Conservation (phyloP, 1,140 invertebrate genomes). For the Aphelenchoides avenae region DNA sequence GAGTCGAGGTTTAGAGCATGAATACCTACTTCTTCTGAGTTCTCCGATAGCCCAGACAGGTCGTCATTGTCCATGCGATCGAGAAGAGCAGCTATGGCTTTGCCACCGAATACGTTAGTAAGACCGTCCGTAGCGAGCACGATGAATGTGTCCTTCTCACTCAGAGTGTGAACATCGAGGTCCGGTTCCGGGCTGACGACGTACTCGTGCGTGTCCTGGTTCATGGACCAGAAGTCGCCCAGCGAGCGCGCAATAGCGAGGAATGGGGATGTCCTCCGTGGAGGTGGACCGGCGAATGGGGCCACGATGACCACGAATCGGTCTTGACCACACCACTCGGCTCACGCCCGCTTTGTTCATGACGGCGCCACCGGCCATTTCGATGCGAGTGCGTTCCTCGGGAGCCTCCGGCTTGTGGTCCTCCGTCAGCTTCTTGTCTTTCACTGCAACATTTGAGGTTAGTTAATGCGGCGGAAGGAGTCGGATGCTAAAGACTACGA, state of each 20-base stretch:
- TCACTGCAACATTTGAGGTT: background rate
- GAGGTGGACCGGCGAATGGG: conserved; percentile 25
- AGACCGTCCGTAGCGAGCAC: conserved; percentile 29
- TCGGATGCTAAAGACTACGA: background rate
- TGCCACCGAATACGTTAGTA: conserved; percentile 23
- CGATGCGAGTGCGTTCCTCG: conserved; percentile 21
- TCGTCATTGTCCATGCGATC: too few relatives aligned
- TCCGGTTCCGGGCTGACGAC: conserved; percentile 32
- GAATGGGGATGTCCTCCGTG: conserved; percentile 30
- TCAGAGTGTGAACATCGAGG: conserved; percentile 12
- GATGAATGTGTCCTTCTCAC: conserved; percentile 12
- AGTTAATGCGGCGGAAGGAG: background rate
- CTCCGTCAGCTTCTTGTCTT: conserved; percentile 27
- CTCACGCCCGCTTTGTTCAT: conserved; percentile 2
- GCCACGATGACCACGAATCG: conserved; percentile 25
- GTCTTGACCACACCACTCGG: conserved; percentile 31
- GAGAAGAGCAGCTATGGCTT: too few relatives aligned
- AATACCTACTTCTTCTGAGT: too few relatives aligned
- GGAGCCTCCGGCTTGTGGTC: conserved; percentile 31
- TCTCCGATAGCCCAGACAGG: too few relatives aligned
- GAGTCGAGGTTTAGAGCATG: too few relatives aligned
- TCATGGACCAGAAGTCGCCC: conserved; percentile 38
- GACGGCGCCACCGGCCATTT: conserved; percentile 20
- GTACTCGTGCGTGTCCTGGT: conserved; percentile 29
- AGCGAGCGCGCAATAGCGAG: conserved; percentile 27